Conservation (phyloP, 2,888 invertebrate genomes). For the Philereme transversata region DNA sequence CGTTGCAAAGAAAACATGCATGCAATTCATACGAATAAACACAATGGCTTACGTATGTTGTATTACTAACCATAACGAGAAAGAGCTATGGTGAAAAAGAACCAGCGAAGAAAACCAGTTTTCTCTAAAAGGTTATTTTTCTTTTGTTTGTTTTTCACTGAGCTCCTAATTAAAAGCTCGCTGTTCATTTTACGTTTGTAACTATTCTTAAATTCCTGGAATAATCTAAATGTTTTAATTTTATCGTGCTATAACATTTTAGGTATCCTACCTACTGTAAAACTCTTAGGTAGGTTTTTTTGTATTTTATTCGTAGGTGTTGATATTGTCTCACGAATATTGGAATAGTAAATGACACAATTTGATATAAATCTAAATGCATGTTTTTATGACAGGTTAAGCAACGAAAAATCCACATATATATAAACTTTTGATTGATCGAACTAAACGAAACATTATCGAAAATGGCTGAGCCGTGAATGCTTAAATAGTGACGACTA, state of each 20-base stretch:
- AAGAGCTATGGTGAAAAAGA: too few relatives aligned
- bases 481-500: slow-evolving; percentile 39
- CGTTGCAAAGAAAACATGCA: too few relatives aligned
- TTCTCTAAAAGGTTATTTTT: slow-evolving; percentile 1
- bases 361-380: background rate
- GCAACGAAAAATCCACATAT: slow-evolving; percentile 39
- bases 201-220: slow-evolving; percentile 18
- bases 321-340: slow-evolving; percentile 48
- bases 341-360: background rate
- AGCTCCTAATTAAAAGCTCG: slow-evolving; percentile 32
- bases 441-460: slow-evolving; percentile 41
- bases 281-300: too few relatives aligned
- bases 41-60: too few relatives aligned
- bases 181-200: slow-evolving; percentile 25
- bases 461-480: slow-evolving; percentile 69
- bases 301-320: background rate
- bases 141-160: slow-evolving; percentile 15
- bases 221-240: background rate
- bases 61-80: too few relatives aligned
- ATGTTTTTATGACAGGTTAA: slow-evolving; percentile 1
- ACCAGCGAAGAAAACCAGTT: background rate
- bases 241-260: background rate
- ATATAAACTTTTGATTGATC: slow-evolving; percentile 45
- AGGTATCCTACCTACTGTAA: too few relatives aligned
- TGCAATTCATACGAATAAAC: too few relatives aligned